Evolutionary conservation across 2,797 vertebrate genomes (phyloP), one percentile per base, ranked within the genome.

Genomic region (Crenichthys baileyi): DNA sequence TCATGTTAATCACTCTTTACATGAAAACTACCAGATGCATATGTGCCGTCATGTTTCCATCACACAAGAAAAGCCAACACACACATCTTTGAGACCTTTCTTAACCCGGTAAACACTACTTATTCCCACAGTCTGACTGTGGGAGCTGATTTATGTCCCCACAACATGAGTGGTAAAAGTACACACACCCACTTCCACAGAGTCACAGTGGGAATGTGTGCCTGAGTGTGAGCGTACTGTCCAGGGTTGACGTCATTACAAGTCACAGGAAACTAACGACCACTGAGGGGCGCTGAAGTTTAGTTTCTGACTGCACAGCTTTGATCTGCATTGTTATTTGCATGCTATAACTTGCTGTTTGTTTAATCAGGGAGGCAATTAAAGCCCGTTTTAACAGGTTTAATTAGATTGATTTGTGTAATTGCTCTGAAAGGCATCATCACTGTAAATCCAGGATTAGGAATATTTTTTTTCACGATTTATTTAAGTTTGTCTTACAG

Each of bases 371-470:
- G 79, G 85, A 90, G 83, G 89, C 93, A 94, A 95, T 95, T 95
- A 95, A 91, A 93, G 90, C 87, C 87, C 89, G 90, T 94, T 91
- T 90, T 87, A 94, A 93, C 91, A 90, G 89, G 90, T 94, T 91
- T 94, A 95, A 95, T 95, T 89, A 95, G 91, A 93, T 88, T 92
- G 86, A 94, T 94, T 93, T 92, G 81, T 94, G 93, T 92, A 93
- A 93, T 94, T 95, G 91, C 90, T 93, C 92, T 90, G 88, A 94
- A 93, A 92, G 77, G 86, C 77, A 72, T 91, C 93, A 87, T 90
- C 86, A 71, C 86, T 76, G 77, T 80, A 91, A 92, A 91, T 92
- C 89, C 87, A n/a, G 90, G 91, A 93, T 92, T 91, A 88, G 84
- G 78, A 72, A 75, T 77, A 73, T 88, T 85, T 76, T 83, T 85